phyloP scores from a whole-genome alignment of 2,888 invertebrate genomes.

The Pinctada fucata region DNA sequence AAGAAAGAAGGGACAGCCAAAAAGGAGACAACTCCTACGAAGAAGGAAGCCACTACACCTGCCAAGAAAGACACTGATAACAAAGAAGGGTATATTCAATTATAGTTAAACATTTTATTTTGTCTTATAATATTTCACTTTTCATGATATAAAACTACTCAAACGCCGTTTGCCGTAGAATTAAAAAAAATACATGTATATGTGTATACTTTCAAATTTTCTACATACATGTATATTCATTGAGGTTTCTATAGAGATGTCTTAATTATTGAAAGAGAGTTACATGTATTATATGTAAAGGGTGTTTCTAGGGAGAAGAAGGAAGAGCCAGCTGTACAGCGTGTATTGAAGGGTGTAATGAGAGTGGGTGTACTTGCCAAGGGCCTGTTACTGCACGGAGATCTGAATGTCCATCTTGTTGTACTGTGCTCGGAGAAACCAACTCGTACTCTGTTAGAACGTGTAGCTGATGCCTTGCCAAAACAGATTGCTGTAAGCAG shows the following conservation, averaged over 20 bases:
- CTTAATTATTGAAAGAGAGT: no score
- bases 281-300: no score
- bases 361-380: conserved; percentile 94
- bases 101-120: no score
- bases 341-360: conserved; percentile 96
- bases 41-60: conserved; percentile 34
- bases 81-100: conserved; percentile 28
- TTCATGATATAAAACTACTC: no score
- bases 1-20: conserved; percentile 35
- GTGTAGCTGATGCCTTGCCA: conserved; percentile 90
- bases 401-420: conserved; percentile 92
- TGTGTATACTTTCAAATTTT: no score
- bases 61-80: conserved; percentile 30
- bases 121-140: no score
- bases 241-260: no score
- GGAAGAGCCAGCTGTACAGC: conserved; percentile 66
- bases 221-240: no score
- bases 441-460: conserved; percentile 88
- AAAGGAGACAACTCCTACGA: conserved; percentile 22
- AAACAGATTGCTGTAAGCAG: conserved; percentile 81
- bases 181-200: no score
- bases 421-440: conserved; percentile 97
- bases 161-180: no score
- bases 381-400: conserved; percentile 92
- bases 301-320: conserved; percentile 53